Percentiles rank a stretch among this genome's conserved stretches.
phyloP scores from a whole-genome alignment of 2,797 vertebrate species.

The Leuciscus waleckii region DNA sequence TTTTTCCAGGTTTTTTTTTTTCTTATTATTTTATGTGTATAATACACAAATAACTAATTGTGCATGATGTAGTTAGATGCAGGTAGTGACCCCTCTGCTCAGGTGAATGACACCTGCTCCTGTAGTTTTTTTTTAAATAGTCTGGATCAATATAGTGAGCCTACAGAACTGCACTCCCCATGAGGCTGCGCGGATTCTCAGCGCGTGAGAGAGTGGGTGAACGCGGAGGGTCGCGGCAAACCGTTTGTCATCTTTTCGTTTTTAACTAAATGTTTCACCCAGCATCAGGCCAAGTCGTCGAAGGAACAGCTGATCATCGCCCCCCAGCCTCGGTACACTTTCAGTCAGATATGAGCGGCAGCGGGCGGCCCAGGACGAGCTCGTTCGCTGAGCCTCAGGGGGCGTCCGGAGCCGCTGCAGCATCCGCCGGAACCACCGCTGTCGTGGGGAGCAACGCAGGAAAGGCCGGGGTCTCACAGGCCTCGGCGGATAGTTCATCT shows the following conservation, averaged over 20 bases:
- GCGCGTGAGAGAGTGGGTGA: slow-evolving; percentile 73
- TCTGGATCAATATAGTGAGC: slow-evolving; percentile 20
- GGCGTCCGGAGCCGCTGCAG: slow-evolving; percentile 81
- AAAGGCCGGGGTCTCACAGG: slow-evolving; percentile 82
- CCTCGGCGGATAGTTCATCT: slow-evolving; percentile 80
- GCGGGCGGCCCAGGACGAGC: slow-evolving; percentile 89
- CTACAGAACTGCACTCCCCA: slow-evolving; percentile 77
- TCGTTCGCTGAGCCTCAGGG: slow-evolving; percentile 89
- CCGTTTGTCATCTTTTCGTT: slow-evolving; percentile 39
- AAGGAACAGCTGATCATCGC: slow-evolving; percentile 66
- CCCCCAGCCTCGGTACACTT: slow-evolving; percentile 70
- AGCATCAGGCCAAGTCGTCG: slow-evolving; percentile 65
- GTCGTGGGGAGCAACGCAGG: slow-evolving; percentile 83
- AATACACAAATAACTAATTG: neutral
- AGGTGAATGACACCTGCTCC: slow-evolving; percentile 31
- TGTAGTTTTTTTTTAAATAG: slow-evolving; percentile 64
- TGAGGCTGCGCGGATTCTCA: slow-evolving; percentile 70
- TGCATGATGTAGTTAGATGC: neutral
- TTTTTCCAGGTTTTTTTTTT: neutral
- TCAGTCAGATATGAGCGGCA: slow-evolving; percentile 83
- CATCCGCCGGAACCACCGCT: slow-evolving; percentile 78
- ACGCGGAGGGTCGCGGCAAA: slow-evolving; percentile 54
- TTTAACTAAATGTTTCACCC: slow-evolving; percentile 48
- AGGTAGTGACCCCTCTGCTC: neutral
- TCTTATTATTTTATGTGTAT: neutral